Evolutionary conservation across 2,888 invertebrate genomes (phyloP).

Genomic region (Scaptomyza flava): DNA sequence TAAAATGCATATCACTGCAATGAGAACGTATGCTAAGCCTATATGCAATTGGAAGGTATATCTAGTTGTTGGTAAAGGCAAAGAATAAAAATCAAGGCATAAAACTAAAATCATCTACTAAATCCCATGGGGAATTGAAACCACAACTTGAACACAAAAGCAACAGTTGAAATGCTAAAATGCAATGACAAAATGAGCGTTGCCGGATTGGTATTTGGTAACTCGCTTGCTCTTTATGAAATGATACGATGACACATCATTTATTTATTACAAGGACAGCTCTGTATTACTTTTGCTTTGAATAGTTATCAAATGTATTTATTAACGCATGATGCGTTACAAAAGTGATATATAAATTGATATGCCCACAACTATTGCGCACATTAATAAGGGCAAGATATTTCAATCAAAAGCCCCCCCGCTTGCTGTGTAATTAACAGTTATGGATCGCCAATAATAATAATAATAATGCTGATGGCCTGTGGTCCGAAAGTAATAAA

Average conservation of each 20-base stretch:
- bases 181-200: not conserved
- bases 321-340: not conserved
- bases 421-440: conserved; percentile 45
- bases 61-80: not conserved
- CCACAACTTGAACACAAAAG: not conserved
- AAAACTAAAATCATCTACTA: not conserved
- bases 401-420: conserved; percentile 30
- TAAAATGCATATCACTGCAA: not conserved
- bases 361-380: not conserved
- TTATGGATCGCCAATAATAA: conserved; percentile 14
- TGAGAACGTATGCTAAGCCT: not conserved
- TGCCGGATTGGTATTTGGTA: not conserved
- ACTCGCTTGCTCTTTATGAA: not conserved
- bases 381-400: not conserved
- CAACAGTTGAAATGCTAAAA: not conserved
- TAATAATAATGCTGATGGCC: conserved; percentile 14
- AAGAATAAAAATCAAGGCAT: not conserved
- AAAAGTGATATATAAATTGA: not conserved
- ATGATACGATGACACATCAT: no score
- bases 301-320: not conserved
- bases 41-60: not conserved
- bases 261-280: no score
- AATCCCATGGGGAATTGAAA: not conserved
- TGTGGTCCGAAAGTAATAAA: conserved; percentile 27
- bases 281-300: no score